Evolutionary conservation across 2,113 vertebrate genomes (phyloP), one percentile per base, ranked within the genome.

Genomic region (Oreochromis aureus): DNA sequence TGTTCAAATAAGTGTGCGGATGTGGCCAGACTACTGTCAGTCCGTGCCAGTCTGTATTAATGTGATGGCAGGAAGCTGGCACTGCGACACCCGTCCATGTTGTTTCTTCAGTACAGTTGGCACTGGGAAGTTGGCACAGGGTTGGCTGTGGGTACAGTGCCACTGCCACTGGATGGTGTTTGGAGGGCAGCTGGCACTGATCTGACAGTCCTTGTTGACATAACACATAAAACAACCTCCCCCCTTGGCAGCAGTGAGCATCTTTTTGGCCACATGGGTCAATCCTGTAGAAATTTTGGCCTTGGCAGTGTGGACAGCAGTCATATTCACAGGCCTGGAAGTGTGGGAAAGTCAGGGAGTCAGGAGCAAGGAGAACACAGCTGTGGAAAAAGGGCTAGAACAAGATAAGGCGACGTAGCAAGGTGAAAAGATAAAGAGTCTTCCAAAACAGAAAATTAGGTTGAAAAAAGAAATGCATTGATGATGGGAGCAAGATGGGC

Each of bases 271-370:
- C 90, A 87, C 78, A 4, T 13, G 81, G 51, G 41, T 81, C 76
- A 7, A 61, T 79, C 59, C 81, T 22, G 80, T 61, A 22, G 34
- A 80, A 69, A 86, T 78, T 44, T 76, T 88, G 81, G 89, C 82
- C 87, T 92, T 92, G 90, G 87, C 91, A 86, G 85, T 19, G 46
- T 19, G 46, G 69, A 79, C 53, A 58, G 85, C 11, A 80, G 13
- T 53, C 79, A 34, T 63, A 78, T 41, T 34, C 71, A 83, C 51
- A 30, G 90, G 56, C 48, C 83, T 86, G 92, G 83, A 90, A 87
- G 90, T 92, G 93, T 95, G 93, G 92, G 95, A 95, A 93, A 87
- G 69, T 66, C 30, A 32, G 61, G 51, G 59, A 83, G 79, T 27
- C 30, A 4, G 48, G 61, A 39, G 51, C 3, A 83, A 76, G 36